phyloP scores from a whole-genome alignment of 2,797 vertebrate genomes.

The Bufotes viridis region DNA sequence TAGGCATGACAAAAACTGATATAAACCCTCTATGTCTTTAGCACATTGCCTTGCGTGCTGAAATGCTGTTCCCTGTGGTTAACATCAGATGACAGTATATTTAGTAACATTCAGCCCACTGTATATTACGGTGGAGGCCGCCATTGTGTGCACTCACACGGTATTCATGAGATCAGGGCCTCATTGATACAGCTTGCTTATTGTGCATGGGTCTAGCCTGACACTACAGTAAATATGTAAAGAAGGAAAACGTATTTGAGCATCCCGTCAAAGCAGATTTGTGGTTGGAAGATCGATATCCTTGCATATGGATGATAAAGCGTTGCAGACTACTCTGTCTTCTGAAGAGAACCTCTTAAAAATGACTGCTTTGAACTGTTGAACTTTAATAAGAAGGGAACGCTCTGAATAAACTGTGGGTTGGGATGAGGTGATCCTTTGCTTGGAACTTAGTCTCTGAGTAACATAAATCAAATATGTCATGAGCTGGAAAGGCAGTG shows the following conservation, averaged over 20 bases:
- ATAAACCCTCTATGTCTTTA: constrained; percentile 29
- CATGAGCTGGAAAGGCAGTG: constrained; percentile 44
- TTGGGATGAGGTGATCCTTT: constrained; percentile 70
- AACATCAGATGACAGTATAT: constrained; percentile 34
- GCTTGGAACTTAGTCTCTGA: constrained; percentile 68
- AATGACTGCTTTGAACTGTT: constrained; percentile 77
- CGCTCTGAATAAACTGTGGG: constrained; percentile 70
- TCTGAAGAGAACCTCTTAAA: constrained; percentile 66
- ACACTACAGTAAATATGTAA: neutral
- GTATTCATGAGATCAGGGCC: neutral
- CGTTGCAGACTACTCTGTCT: constrained; percentile 65
- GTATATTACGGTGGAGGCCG: neutral
- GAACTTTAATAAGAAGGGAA: constrained; percentile 70
- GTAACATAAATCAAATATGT: constrained; percentile 67
- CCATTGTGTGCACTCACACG: neutral
- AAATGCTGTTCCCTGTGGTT: constrained; percentile 21
- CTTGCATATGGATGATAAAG: constrained; percentile 68
- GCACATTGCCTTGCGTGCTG: constrained; percentile 8
- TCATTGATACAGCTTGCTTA: neutral
- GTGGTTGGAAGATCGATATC: constrained; percentile 35
- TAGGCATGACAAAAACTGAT: constrained; percentile 40
- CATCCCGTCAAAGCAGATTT: constrained; percentile 32
- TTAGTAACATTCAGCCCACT: constrained; percentile 6
- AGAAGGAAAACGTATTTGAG: neutral
- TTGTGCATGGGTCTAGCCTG: too few species aligned